Evolutionary conservation across 2,113 vertebrate genomes (phyloP).

Genomic region (Tinamus guttatus): DNA sequence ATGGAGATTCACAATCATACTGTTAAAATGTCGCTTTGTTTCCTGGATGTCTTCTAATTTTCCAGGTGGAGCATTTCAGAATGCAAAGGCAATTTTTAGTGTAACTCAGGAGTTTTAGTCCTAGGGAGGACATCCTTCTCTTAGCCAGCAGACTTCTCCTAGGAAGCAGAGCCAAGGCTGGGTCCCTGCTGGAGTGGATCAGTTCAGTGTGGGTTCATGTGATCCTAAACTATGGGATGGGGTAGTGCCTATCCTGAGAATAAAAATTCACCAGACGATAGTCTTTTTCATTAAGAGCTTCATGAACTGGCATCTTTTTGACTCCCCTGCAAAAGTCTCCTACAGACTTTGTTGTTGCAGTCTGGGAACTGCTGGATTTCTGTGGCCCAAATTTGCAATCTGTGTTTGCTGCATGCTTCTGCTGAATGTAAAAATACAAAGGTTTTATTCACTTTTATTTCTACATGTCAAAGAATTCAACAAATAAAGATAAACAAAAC

Average conservation of each 20-base stretch:
- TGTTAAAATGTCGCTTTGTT: neutral
- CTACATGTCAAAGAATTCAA: neutral
- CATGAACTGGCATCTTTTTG: too few species aligned
- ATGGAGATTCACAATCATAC: neutral
- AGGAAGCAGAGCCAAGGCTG: too few species aligned
- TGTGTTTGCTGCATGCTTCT: neutral
- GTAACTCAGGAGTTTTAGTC: neutral
- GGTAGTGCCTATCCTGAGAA: too few species aligned
- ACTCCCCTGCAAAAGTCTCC: too few species aligned
- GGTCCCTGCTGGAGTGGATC: too few species aligned
- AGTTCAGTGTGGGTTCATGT: too few species aligned
- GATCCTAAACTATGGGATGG: too few species aligned
- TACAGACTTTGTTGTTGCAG: neutral
- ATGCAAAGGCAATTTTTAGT: neutral
- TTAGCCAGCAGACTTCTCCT: too few species aligned
- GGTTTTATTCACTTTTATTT: neutral
- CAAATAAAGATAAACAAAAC: too few species aligned
- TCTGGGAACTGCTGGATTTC: neutral
- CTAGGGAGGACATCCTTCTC: too few species aligned
- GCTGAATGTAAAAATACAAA: neutral
- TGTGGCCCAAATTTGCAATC: neutral
- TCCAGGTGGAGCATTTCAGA: neutral
- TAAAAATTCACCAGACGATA: too few species aligned
- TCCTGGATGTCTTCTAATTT: neutral
- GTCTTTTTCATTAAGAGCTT: too few species aligned